Percentiles rank a stretch among this genome's conserved stretches.
Conservation (phyloP, 1,140 invertebrate species). For the Pseudomyrmex pallidus region DNA sequence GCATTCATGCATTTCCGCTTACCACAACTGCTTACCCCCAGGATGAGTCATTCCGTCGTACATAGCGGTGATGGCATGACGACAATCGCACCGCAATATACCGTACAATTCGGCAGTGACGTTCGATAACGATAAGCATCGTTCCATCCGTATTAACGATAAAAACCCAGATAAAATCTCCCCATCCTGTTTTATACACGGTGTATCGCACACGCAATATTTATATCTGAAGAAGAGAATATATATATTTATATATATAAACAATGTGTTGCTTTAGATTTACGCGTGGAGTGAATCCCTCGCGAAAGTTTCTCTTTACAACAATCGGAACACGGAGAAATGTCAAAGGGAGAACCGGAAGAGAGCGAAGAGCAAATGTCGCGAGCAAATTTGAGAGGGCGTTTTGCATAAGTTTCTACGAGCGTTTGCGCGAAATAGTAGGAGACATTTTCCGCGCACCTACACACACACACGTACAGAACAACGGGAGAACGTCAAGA, state of each 20-base stretch:
- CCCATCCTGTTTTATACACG: not conserved
- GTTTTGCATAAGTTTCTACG: constrained; percentile 34
- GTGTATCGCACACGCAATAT: not conserved
- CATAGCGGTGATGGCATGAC: constrained; percentile 34
- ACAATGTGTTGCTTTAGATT: not conserved
- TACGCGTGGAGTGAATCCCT: not conserved
- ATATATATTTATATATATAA: not conserved
- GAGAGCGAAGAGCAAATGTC: not conserved
- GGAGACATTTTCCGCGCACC: constrained; percentile 16
- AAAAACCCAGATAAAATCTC: constrained; percentile 21
- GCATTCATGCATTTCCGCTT: constrained; percentile 48
- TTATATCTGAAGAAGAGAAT: not conserved
- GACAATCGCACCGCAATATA: constrained; percentile 43
- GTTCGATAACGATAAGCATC: constrained; percentile 65
- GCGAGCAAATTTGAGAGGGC: constrained; percentile 26
- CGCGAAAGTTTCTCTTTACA: constrained; percentile 42
- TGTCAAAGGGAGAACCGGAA: not conserved
- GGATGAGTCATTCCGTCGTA: constrained; percentile 66
- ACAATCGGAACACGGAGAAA: not conserved
- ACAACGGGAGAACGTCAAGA: not conserved
- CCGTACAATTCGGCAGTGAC: constrained; percentile 43
- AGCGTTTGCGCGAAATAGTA: constrained; percentile 26
- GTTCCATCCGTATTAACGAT: too few species aligned
- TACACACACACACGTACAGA: too few species aligned
- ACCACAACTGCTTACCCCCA: constrained; percentile 15